Evolutionary conservation across 2,888 invertebrate species (phyloP).

Genomic region (Hypomecis punctinalis): DNA sequence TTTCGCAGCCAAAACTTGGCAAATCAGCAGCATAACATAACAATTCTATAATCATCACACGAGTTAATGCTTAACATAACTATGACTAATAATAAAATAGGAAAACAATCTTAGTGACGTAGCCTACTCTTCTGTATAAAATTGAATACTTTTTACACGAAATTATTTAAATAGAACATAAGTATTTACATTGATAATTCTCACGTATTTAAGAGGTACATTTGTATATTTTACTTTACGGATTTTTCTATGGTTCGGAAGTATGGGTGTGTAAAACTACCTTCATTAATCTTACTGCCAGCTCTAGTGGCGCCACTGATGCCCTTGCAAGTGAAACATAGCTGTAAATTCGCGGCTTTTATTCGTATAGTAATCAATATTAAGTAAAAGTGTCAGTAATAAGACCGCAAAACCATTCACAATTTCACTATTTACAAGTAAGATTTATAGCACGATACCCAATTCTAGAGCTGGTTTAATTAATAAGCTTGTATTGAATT

Average conservation of each 20-base stretch:
- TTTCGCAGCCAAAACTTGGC: neutral
- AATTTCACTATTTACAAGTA: too few species aligned
- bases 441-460: too few species aligned
- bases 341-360: too few species aligned
- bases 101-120: conserved; percentile 39
- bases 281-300: neutral
- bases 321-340: too few species aligned
- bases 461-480: too few species aligned
- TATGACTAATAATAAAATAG: conserved; percentile 46
- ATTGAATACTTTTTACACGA: conserved; percentile 70
- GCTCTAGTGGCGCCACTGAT: too few species aligned
- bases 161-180: conserved; percentile 23
- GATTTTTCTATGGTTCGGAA: neutral
- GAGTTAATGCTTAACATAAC: conserved; percentile 48
- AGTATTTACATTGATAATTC: conserved; percentile 28
- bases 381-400: too few species aligned
- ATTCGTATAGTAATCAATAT: too few species aligned
- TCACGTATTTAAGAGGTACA: conserved; percentile 27
- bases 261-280: neutral
- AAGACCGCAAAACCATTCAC: too few species aligned
- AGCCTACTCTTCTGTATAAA: conserved; percentile 59
- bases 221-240: conserved; percentile 4
- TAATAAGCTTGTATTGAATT: too few species aligned
- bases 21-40: conserved; percentile 38
- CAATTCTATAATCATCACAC: conserved; percentile 58